Conservation (phyloP, 2,113 vertebrate species). For the Rafetus swinhoei region DNA sequence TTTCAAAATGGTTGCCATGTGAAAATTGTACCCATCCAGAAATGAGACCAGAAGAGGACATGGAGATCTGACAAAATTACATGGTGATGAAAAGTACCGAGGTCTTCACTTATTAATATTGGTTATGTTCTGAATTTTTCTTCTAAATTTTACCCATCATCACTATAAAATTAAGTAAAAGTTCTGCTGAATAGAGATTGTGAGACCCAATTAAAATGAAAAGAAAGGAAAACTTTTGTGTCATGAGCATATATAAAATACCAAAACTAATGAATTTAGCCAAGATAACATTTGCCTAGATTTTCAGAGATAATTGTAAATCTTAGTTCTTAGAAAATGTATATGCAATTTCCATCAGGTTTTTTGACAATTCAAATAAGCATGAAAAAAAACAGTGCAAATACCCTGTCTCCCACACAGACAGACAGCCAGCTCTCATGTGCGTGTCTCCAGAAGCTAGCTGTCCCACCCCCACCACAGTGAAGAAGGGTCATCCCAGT, state of each 20-base stretch:
- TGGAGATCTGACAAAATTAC: not conserved
- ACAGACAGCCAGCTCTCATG: not conserved
- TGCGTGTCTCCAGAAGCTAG: not conserved
- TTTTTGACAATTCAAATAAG: not conserved
- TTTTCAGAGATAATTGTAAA: conserved; percentile 26
- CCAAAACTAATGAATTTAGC: conserved; percentile 5
- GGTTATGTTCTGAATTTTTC: not conserved
- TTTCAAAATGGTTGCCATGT: not conserved
- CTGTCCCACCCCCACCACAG: not conserved
- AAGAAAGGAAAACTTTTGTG: not conserved
- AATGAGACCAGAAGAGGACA: not conserved
- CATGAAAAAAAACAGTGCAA: not conserved
- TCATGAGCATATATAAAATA: not conserved
- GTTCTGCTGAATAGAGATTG: not conserved
- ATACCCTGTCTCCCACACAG: not conserved
- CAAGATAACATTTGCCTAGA: not conserved
- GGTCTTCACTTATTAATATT: not conserved
- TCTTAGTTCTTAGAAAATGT: not conserved
- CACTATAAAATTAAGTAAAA: not conserved
- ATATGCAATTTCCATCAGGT: not conserved
- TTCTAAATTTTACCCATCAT: not conserved
- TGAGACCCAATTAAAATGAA: not conserved
- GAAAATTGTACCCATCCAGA: not conserved
- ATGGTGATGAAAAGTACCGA: not conserved
- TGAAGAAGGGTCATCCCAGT: not conserved